Base-by-base conservation (phyloP, 2,113 vertebrate genomes). In the Rhynchomys soricoides region DNA sequence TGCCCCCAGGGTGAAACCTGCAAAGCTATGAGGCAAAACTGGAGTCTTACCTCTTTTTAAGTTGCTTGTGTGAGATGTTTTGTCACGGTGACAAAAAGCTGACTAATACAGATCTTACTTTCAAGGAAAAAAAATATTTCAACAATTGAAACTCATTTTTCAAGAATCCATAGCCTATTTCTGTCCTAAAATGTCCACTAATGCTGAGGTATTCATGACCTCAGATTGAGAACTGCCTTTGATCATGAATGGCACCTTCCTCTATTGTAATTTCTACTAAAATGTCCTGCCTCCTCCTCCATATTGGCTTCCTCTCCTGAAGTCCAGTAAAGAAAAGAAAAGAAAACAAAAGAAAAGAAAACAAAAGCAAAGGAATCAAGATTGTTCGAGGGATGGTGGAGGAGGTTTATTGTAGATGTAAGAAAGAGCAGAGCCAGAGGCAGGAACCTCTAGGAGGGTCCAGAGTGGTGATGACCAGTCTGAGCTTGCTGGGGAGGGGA, bases 201-300 rank as follows among this genome's bases (percentile, higher is more conserved):
- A 83, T 9, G 59, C 48, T 29, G 45, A 94, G 70, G 55, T 12
- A 79, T 48, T 40, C 17, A 59, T 66, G 55, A 55, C 45, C 12
- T 40, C 16, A 57, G 52, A 62, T 52, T 77, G 83, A 68, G 7
- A 86, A 86, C 17, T 62, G 19, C 21, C 73, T 91, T 79, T 57
- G 31, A 83, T 88, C 15, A 85, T 45, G 75, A 71, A 83, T 52
- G 40, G 31, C 48, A 75, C 29, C 11, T 40, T 62, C 48, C 40
- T 43, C 29, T 7, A 70, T 57, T 57, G 4, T 85, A 83, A 93
- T 96, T 97, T 96, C 78, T 93, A n/a, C 93, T 94, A 91, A 90
- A 87, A 88, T 57, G 52, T 7, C 52, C 21, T 81, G 37, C 31
- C 37, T n/a, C 37, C 52, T n/a, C 52, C 52, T 57, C 78, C 19